These are phyloP conservation scores for Cyclophora albipunctata DNA, from an alignment of 2,888 invertebrate genomes.

Conservation along the genomic window DNA sequence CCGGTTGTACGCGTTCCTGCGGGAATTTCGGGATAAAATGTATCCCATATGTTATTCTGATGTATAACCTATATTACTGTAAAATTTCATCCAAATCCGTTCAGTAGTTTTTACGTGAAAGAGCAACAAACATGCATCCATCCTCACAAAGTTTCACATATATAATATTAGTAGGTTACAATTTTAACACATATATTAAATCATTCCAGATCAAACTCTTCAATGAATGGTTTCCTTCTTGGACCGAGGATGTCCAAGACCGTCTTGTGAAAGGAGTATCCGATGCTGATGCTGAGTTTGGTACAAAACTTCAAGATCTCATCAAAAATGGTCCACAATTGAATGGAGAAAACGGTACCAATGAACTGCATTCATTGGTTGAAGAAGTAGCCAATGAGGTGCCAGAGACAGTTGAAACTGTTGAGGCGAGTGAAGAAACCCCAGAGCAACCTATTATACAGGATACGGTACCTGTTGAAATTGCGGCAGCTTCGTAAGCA, in stretches of 20 bases:
- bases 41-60: no score
- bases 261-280: slow-evolving; percentile 80
- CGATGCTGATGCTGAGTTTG: slow-evolving; percentile 83
- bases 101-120: no score
- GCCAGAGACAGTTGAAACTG: slow-evolving; percentile 13
- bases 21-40: no score
- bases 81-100: no score
- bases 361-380: slow-evolving; percentile 38
- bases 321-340: slow-evolving; percentile 44
- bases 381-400: slow-evolving; percentile 26
- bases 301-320: slow-evolving; percentile 78
- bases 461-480: slow-evolving; percentile 41
- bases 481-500: slow-evolving; percentile 57
- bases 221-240: slow-evolving; percentile 87
- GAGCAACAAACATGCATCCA: no score
- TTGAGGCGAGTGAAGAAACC: slow-evolving; percentile 11
- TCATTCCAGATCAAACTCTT: slow-evolving; percentile 83
- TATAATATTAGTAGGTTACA: no score
- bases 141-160: no score
- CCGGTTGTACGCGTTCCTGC: no score
- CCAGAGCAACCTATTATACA: slow-evolving; percentile 20
- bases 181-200: no score
- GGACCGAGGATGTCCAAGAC: slow-evolving; percentile 84
- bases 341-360: slow-evolving; percentile 51
- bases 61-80: no score